These are phyloP conservation scores for Lucilia cuprina DNA, from an alignment of 1,140 invertebrate genomes.

Conservation along the genomic window DNA sequence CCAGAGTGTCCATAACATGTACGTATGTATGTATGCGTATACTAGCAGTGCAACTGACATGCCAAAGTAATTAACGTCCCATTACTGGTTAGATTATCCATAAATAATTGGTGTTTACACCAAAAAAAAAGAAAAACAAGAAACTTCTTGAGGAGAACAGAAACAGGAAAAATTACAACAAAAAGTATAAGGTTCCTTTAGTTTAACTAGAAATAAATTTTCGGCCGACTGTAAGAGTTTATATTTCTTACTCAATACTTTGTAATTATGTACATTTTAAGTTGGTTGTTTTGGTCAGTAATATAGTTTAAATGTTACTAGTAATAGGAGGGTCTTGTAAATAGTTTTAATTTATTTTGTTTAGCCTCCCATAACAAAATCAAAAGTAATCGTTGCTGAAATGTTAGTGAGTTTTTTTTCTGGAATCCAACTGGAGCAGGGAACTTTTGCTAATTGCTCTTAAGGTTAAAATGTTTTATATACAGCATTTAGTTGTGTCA, in stretches of 20 bases:
- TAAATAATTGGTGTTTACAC: constrained; percentile 54
- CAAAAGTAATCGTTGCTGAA: background rate
- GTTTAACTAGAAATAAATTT: background rate
- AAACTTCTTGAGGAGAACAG: background rate
- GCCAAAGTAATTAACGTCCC: constrained; percentile 59
- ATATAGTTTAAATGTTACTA: background rate
- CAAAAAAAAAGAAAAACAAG: background rate
- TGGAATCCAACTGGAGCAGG: background rate
- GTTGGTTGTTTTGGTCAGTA: background rate
- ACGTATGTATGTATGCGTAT: background rate
- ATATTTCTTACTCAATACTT: background rate
- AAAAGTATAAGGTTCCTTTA: background rate
- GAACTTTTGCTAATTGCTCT: background rate
- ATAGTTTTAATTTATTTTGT: background rate
- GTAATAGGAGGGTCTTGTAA: background rate
- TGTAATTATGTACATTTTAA: background rate
- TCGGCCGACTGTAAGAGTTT: background rate
- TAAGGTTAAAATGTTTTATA: background rate
- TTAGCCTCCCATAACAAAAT: background rate
- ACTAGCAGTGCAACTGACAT: constrained; percentile 29
- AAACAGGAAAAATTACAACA: background rate
- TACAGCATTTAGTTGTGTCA: too few relatives aligned
- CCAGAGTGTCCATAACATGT: background rate
- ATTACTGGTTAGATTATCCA: constrained; percentile 62
- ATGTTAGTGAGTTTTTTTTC: too few relatives aligned